Evolutionary conservation across 1,140 invertebrate genomes (phyloP), one percentile per base, ranked within the genome.

Genomic region (Lucilia sericata): DNA sequence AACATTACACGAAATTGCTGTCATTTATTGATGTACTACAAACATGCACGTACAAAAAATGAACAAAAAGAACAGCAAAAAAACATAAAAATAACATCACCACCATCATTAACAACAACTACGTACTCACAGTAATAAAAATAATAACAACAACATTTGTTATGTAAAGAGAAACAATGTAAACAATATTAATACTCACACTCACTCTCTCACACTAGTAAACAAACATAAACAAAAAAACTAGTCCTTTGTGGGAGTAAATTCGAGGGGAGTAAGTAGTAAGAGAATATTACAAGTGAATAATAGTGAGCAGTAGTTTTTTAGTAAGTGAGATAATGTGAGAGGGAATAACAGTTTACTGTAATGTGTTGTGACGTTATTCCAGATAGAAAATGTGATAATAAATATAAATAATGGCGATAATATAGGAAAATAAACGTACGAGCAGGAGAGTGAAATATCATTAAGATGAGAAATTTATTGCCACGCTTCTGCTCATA

Each of bases 21-120:
- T 60, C 55, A 60, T 60, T 60, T 60, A 60, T 60, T 60, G 55
- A 60, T 60, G 55, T 60, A n/a, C 14, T 60, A 60, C 55, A 60
- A n/a, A 14, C 14, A 60, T 60, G 55, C 14, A 17, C 14, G 55
- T 17, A 55, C 51, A 55, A 55, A 55, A 55, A 55, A 17, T 3
- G 55, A 3, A 55, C 51, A 55, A 55, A 55, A 55, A 55, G 17
- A 55, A 55, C 51, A 55, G 17, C 51, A 55, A 51, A 51, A 55
- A 5, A 60, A 60, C 2, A 60, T 14, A n/a, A n/a, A 4, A 60
- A 60, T 14, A 60, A 17, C 55, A 60, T 60, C n/a, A 60, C n/a
- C 55, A 60, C 14, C 55, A 60, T 17, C 55, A 60, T 60, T 60
- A 17, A 60, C 55, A 60, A 60, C 51, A 60, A 60, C 51, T 12